phyloP scores from a whole-genome alignment of 2,888 invertebrate species.

The Hyles lineata region DNA sequence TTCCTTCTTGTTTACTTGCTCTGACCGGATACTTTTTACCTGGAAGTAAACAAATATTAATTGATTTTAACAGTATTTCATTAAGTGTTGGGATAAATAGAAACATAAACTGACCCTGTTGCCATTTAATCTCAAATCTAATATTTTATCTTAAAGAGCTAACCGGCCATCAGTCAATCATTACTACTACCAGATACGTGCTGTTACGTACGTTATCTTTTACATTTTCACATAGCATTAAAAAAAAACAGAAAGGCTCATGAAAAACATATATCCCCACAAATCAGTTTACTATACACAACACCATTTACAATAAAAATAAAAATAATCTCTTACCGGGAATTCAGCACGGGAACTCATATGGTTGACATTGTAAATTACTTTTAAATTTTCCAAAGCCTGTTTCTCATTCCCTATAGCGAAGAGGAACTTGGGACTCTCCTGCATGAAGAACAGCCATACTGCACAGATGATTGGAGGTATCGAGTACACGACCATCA shows the following conservation, averaged over 20 bases:
- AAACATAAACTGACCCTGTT: too few species aligned
- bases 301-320: neutral
- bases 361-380: constrained; percentile 64
- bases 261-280: too few species aligned
- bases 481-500: constrained; percentile 87
- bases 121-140: too few species aligned
- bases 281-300: neutral
- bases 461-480: constrained; percentile 86
- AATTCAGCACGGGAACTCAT: constrained; percentile 49
- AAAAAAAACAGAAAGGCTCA: too few species aligned
- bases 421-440: constrained; percentile 90
- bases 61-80: neutral
- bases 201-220: too few species aligned
- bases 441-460: constrained; percentile 85
- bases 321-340: constrained; percentile 50
- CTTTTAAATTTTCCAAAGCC: constrained; percentile 76
- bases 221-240: too few species aligned
- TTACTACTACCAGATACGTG: too few species aligned
- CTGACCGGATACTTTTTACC: constrained; percentile 59
- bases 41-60: constrained; percentile 36
- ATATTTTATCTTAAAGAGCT: too few species aligned
- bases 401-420: constrained; percentile 83
- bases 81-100: neutral
- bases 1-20: constrained; percentile 56
- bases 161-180: too few species aligned